Conservation (phyloP, 2,888 invertebrate species). For the Volucella inflata region DNA sequence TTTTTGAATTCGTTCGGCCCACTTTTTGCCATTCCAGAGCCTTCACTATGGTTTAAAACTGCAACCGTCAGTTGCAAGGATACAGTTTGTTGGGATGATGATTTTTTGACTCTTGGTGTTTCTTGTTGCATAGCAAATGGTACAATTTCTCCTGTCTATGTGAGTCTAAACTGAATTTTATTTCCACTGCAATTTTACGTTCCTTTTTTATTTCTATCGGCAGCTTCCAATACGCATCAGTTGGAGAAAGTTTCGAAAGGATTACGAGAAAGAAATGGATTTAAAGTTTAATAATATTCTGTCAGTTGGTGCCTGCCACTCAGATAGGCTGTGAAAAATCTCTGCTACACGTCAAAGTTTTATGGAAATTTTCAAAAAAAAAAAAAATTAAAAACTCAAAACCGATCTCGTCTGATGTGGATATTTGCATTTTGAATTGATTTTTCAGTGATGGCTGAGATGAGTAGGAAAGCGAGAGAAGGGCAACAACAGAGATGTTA, state of each 20-base stretch:
- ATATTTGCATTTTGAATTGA: slow-evolving; percentile 49
- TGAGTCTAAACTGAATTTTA: slow-evolving; percentile 61
- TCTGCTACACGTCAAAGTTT: slow-evolving; percentile 32
- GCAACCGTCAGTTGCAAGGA: slow-evolving; percentile 66
- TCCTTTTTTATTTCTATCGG: slow-evolving; percentile 8
- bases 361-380: neutral
- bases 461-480: too few species aligned
- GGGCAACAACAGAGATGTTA: too few species aligned
- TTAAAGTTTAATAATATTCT: slow-evolving; percentile 71
- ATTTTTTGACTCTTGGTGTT: slow-evolving; percentile 67
- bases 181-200: slow-evolving; percentile 31
- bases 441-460: slow-evolving; percentile 1
- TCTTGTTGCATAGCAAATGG: slow-evolving; percentile 57
- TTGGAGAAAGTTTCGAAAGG: slow-evolving; percentile 59
- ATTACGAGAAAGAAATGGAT: slow-evolving; percentile 58
- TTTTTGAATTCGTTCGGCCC: neutral
- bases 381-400: slow-evolving; percentile 16
- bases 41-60: slow-evolving; percentile 38
- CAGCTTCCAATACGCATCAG: slow-evolving; percentile 35
- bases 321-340: slow-evolving; percentile 57
- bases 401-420: slow-evolving; percentile 44
- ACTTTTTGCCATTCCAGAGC: slow-evolving; percentile 9
- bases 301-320: slow-evolving; percentile 61
- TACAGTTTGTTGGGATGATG: slow-evolving; percentile 61
- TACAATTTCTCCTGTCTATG: slow-evolving; percentile 9